These are phyloP conservation scores for Melolontha melolontha DNA, from an alignment of 2,888 invertebrate genomes.

Conservation along the genomic window DNA sequence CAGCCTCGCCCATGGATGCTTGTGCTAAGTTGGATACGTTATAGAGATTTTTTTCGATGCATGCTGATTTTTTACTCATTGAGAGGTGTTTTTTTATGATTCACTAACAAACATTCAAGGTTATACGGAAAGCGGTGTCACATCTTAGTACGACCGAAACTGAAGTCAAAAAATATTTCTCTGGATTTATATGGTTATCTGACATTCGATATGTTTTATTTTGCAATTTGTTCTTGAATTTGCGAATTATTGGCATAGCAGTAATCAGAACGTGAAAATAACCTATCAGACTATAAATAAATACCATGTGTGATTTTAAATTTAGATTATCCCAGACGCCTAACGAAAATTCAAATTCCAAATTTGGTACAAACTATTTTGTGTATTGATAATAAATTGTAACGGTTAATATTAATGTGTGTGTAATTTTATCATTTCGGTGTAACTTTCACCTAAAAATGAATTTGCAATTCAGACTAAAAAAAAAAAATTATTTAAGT, in stretches of 20 bases:
- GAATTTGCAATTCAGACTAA: conserved; percentile 36
- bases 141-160: conserved; percentile 15
- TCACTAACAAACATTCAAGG: conserved; percentile 49
- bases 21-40: conserved; percentile 29
- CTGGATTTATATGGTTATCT: conserved; percentile 55
- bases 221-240: conserved; percentile 40
- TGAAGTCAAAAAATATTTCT: conserved; percentile 10
- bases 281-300: conserved; percentile 51
- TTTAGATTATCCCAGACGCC: conserved; percentile 48
- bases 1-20: conserved; percentile 50
- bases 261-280: conserved; percentile 23
- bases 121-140: conserved; percentile 41
- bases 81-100: conserved; percentile 47
- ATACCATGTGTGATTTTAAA: conserved; percentile 56
- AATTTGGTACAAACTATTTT: conserved; percentile 48
- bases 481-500: not conserved
- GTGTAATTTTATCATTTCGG: not conserved
- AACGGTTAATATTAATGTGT: conserved; percentile 9
- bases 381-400: not conserved
- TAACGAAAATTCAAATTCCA: conserved; percentile 45
- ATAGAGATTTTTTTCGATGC: conserved; percentile 17
- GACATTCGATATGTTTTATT: conserved; percentile 55
- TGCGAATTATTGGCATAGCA: conserved; percentile 26
- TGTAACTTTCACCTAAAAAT: not conserved
- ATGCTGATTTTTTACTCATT: conserved; percentile 41